Base-by-base conservation (phyloP, 2,113 vertebrate genomes). In the Chroicocephalus ridibundus region DNA sequence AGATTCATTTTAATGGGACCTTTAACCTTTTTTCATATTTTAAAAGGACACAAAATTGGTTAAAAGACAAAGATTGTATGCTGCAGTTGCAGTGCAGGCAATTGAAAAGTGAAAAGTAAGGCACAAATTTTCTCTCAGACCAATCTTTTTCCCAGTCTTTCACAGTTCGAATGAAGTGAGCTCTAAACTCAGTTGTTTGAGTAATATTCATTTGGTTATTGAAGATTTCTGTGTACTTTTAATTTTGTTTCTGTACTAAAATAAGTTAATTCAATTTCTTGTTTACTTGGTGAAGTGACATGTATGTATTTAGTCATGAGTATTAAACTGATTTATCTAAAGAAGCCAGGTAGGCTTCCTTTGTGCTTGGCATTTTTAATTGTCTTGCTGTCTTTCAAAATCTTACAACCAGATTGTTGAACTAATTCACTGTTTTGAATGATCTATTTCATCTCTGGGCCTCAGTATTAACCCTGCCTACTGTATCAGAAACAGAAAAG, bases 401-500 rank as follows among this genome's bases (percentile, higher is more conserved):
- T 34, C 19, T 40, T 55, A 47, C 11, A 82, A 58, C 14, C 11
- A 40, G 36, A 36, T 24, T 68, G 20, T 51, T 78, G 64, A 95
- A 75, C 82, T 90, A 93, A 79, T 82, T 96, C 76, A 84, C 57
- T 66, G 11, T 95, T 96, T 91, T 79, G 55, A 61, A 42, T 91
- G 47, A 27, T 55, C 65, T 84, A 91, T 94, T 51, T 69, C 65
- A 86, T 93, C 83, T 91, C 76, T 91, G 71, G 79, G 32, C 58
- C 40, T 94, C 62, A 77, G 34, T 51, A 74, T 92, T 87, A 96
- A 72, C 66, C 55, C 83, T 95, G 54, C 58, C 66, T 91, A 40
- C 60, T 81, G 74, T 82, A 94, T 82, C 86, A 92, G 94, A 91
- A 97, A 92, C 75, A 75, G 94, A 88, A 89, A 87, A 86, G 76